Percentiles rank a stretch among this genome's conserved stretches.
Evolutionary conservation across 2,888 invertebrate genomes (phyloP).

Genomic region (Silvanus unidentatus): DNA sequence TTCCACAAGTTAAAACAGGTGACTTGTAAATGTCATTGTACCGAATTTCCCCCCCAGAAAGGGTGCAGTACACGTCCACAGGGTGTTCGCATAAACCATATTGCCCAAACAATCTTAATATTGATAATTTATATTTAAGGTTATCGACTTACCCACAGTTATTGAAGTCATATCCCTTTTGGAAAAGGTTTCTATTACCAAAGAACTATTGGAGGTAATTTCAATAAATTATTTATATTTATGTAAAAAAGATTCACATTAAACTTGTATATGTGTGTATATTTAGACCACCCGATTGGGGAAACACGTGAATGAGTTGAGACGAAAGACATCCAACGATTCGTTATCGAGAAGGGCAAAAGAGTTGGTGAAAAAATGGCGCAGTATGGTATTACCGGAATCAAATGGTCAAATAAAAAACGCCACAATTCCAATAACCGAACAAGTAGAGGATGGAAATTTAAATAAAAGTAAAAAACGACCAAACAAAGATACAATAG

Average conservation of each 20-base stretch:
- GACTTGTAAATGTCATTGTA: too few species aligned
- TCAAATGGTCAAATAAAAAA: constrained; percentile 40
- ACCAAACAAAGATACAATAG: constrained; percentile 19
- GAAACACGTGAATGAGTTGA: constrained; percentile 85
- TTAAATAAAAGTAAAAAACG: constrained; percentile 29
- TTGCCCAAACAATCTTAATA: neutral
- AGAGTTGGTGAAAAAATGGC: constrained; percentile 87
- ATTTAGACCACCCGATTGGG: constrained; percentile 87
- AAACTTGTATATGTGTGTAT: constrained; percentile 3
- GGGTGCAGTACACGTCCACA: constrained; percentile 22
- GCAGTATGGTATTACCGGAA: constrained; percentile 72
- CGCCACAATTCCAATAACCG: constrained; percentile 12
- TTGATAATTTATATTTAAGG: constrained; percentile 55
- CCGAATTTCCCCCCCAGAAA: too few species aligned
- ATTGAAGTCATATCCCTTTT: constrained; percentile 87
- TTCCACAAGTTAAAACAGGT: too few species aligned
- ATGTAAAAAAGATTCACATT: neutral
- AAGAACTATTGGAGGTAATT: constrained; percentile 81
- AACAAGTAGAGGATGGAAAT: constrained; percentile 31
- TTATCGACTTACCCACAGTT: constrained; percentile 90
- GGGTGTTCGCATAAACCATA: constrained; percentile 17
- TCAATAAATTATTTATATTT: neutral
- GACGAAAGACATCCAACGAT: constrained; percentile 79
- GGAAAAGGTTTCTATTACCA: constrained; percentile 86
- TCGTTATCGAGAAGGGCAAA: constrained; percentile 83